A percentile compares a stretch with the other conserved stretches of the same genome.
These are phyloP conservation scores for Caenorhabditis virilis DNA, from an alignment of 2,888 invertebrate genomes.

Conservation along the genomic window DNA sequence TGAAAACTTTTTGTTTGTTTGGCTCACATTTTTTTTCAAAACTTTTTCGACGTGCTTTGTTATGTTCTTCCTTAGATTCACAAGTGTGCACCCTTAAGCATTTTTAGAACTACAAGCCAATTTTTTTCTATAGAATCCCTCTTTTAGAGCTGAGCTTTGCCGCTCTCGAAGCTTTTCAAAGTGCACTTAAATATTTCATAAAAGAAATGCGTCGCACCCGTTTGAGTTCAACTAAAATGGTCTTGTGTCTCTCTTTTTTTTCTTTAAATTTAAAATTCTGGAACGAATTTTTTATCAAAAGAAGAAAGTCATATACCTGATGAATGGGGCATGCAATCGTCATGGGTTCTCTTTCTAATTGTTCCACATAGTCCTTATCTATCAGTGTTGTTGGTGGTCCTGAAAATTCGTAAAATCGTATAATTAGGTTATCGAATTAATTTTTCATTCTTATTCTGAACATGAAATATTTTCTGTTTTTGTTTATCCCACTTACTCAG, in stretches of 20 bases:
- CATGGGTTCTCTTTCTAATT: slow-evolving; percentile 73
- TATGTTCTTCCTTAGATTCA: no score
- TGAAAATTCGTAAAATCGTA: slow-evolving; percentile 28
- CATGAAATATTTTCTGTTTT: slow-evolving; percentile 4
- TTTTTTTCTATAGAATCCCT: no score
- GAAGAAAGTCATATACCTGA: slow-evolving; percentile 23
- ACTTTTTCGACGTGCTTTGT: no score
- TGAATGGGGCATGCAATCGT: slow-evolving; percentile 69
- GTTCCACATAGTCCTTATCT: slow-evolving; percentile 46
- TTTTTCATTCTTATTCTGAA: neutral
- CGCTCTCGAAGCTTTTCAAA: slow-evolving; percentile 23
- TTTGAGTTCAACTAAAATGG: no score
- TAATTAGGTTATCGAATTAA: neutral
- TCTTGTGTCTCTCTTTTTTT: no score
- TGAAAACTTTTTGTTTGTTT: slow-evolving; percentile 51
- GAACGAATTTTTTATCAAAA: no score
- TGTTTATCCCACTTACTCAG: slow-evolving; percentile 71
- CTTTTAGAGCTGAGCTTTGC: no score
- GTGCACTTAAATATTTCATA: slow-evolving; percentile 46
- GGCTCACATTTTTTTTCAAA: neutral
- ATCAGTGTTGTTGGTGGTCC: slow-evolving; percentile 56
- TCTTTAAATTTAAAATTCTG: no score
- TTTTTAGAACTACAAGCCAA: no score
- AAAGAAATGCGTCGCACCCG: slow-evolving; percentile 3
- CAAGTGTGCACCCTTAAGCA: no score